A percentile compares a stretch with the other conserved stretches of the same genome.
Conservation (phyloP, 2,797 vertebrate species). For the Poeciliopsis infans region DNA sequence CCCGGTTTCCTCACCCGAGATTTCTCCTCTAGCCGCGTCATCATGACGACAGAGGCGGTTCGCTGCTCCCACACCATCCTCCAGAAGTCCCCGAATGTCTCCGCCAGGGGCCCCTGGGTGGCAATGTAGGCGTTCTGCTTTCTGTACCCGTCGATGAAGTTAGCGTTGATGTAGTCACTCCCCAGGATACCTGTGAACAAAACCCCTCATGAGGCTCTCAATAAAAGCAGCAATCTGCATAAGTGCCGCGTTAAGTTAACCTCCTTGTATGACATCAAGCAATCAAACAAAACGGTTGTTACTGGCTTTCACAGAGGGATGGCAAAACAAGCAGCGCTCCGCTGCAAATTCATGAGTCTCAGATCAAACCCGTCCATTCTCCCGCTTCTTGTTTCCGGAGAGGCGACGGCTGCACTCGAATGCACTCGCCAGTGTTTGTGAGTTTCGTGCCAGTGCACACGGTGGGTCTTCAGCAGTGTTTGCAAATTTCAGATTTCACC, state of each 20-base stretch:
- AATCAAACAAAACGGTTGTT: slow-evolving; percentile 43
- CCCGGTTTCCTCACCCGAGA: slow-evolving; percentile 85
- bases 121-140: slow-evolving; percentile 99
- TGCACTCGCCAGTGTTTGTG: slow-evolving; percentile 65
- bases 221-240: slow-evolving; percentile 49
- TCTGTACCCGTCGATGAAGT: slow-evolving; percentile 97
- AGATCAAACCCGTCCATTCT: slow-evolving; percentile 65
- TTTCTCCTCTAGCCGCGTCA: slow-evolving; percentile 97
- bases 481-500: slow-evolving; percentile 70
- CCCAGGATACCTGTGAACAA: slow-evolving; percentile 87
- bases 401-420: slow-evolving; percentile 65
- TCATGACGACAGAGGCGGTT: slow-evolving; percentile 95
- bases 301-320: slow-evolving; percentile 46
- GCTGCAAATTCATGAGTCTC: slow-evolving; percentile 68
- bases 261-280: slow-evolving; percentile 53
- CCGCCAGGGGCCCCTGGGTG: slow-evolving; percentile 93
- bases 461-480: slow-evolving; percentile 48
- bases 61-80: slow-evolving; percentile 99
- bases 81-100: slow-evolving; percentile 98
- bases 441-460: slow-evolving; percentile 70
- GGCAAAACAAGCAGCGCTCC: slow-evolving; percentile 66
- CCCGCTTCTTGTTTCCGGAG: slow-evolving; percentile 53
- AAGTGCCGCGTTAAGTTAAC: slow-evolving; percentile 55
- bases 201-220: slow-evolving; percentile 33
- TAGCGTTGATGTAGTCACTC: slow-evolving; percentile 97